Evolutionary conservation across 2,797 vertebrate species (phyloP).

Genomic region (Coracias cyanogaster): DNA sequence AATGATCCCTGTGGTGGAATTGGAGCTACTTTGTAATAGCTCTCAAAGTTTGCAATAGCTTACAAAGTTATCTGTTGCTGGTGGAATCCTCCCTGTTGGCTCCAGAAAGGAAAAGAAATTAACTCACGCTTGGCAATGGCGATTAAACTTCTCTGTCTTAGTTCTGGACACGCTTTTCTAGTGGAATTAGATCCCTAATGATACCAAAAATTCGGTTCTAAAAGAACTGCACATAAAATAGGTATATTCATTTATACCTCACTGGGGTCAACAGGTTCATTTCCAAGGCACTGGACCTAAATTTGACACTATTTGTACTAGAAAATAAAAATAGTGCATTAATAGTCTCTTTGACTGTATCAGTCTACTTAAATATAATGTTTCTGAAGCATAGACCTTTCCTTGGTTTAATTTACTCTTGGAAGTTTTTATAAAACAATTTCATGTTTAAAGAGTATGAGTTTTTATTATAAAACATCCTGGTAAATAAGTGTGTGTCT

Average conservation of each 20-base stretch:
- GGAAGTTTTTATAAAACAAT: background rate
- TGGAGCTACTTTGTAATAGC: background rate
- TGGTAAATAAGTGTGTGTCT: background rate
- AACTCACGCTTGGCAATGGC: background rate
- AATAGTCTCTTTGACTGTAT: background rate
- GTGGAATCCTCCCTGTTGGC: background rate
- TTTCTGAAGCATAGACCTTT: background rate
- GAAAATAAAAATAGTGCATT: background rate
- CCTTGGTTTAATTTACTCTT: background rate
- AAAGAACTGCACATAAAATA: background rate
- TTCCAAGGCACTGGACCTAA: background rate
- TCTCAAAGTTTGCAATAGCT: background rate
- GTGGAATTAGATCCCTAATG: background rate
- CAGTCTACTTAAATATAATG: background rate
- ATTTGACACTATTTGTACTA: background rate
- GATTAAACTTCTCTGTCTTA: background rate
- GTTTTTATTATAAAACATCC: background rate
- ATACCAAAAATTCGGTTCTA: no score
- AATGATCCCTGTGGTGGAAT: rapidly evolving
- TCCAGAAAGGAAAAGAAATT: background rate
- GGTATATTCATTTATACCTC: background rate
- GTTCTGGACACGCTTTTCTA: background rate
- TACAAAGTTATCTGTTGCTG: background rate
- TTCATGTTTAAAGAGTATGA: background rate
- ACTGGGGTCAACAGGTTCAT: rapidly evolving